Base-by-base conservation (phyloP, 2,888 invertebrate genomes). In the Chouioia cunea region DNA sequence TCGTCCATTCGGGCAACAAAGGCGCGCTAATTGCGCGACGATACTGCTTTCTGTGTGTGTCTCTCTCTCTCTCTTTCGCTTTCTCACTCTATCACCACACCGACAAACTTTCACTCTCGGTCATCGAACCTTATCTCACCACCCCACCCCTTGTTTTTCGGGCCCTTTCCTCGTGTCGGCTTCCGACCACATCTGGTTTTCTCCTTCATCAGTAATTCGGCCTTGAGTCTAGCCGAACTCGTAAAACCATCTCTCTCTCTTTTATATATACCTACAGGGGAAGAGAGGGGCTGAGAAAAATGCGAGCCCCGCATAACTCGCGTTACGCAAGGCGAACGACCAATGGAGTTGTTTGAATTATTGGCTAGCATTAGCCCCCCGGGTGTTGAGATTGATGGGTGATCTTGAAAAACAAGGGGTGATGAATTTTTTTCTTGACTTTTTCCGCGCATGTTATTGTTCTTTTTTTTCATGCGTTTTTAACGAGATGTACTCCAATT, bases 161-260 rank as follows among this genome's bases (percentile, higher is more conserved):
- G 36, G 36, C 36, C 36, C 10, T 36, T 36, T 36, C 36, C 36
- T n/a, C n/a, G n/a, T n/a, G n/a, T n/a, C n/a, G n/a, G n/a, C n/a
- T 36, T 36, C 36, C 36, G 36, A 12, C 36, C 36, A 36, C 36
- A 36, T 36, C 36, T 36, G 36, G 36, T 36, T 36, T 36, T 8
- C 36, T 36, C 36, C 12, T 12, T 6, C 6, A 27, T 6, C 6
- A 36, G 36, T 3, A 36, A 36, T 36, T 36, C 36, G 36, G 4
- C 36, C 36, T 36, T 36, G 36, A 36, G 36, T 36, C 6, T 8
- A 36, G 36, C 10, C 36, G 36, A 3, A 65, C 36, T 60, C 71
- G 68, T 72, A 72, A 72, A 65, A 68, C 60, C 71, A 1, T n/a
- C n/a, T n/a, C n/a, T n/a, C n/a, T n/a, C n/a, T 36, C 36, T 36